Evolutionary conservation across 1,140 invertebrate genomes (phyloP), one percentile per base, ranked within the genome.

Genomic region (Cryptotermes secundus): DNA sequence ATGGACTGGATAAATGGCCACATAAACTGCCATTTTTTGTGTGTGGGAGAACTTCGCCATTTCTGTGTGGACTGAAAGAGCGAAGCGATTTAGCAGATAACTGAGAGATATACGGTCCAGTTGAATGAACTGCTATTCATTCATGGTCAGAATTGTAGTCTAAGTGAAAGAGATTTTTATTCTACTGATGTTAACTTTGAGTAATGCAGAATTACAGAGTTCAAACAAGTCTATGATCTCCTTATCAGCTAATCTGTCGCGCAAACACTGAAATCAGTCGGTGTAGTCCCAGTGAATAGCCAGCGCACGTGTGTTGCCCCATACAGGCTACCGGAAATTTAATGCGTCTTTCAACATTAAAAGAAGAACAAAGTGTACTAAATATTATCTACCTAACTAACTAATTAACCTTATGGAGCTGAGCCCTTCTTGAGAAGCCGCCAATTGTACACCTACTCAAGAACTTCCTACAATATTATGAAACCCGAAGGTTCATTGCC

Each of bases 221-320:
- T 72, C n/a, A 72, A 72, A 72, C 59, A 72, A 72, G n/a, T 72
- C 59, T 72, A 1, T 72, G 59, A 72, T 72, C 59, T 72, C 14
- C 59, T n/a, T 72, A 72, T 72, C 26, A 9, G 26, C n/a, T 72
- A 72, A 72, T 72, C 59, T 72, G 26, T 72, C 31, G 31, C 14
- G n/a, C 59, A 72, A 72, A 72, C 59, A 31, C 59, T 0, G 59
- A 72, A 72, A 31, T n/a, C 24, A 59, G 53, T 59, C 24, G 53
- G 53, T 22, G 19, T 22, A 59, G 53, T 7, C 26, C 19, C 31
- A n/a, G n/a, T 26, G 26, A 31, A 72, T 9, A 31, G 7, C 6
- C n/a, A 72, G 9, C 6, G 26, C 4, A 31, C n/a, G 26, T n/a
- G 31, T 31, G 31, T n/a, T 72, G 7, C n/a, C 10, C 14, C 26